phyloP scores from a whole-genome alignment of 2,113 vertebrate species.

The Entosphenus tridentatus region DNA sequence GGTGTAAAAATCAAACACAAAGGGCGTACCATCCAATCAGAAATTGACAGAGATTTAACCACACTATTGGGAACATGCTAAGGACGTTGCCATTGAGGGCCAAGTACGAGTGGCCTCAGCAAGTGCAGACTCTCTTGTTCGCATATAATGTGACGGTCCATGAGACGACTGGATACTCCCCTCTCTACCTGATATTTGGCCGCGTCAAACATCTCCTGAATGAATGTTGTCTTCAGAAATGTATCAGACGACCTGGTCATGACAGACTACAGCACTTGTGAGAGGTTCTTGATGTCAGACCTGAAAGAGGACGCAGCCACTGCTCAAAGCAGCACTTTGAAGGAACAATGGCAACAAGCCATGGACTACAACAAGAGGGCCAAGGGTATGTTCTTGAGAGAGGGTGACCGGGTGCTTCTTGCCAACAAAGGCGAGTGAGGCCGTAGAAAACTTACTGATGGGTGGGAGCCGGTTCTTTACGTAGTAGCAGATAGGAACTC shows the following conservation, averaged over 20 bases:
- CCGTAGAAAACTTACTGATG: too few relatives aligned
- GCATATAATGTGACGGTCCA: conserved; percentile 11
- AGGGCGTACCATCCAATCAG: conserved; percentile 6
- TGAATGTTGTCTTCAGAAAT: conserved; percentile 9
- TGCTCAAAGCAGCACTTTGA: background rate
- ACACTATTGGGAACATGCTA: conserved; percentile 8
- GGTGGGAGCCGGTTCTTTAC: too few relatives aligned
- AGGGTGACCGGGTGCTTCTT: too few relatives aligned
- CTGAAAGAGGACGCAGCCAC: background rate
- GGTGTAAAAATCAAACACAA: conserved; percentile 7
- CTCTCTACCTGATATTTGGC: conserved; percentile 10
- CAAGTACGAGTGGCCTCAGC: conserved; percentile 10
- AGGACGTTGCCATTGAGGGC: conserved; percentile 8
- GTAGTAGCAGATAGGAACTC: too few relatives aligned
- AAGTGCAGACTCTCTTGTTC: conserved; percentile 11
- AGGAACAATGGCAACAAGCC: conserved; percentile 3
- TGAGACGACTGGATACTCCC: conserved; percentile 8
- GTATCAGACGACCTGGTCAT: too few relatives aligned
- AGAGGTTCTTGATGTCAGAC: background rate
- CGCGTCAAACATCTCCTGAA: background rate
- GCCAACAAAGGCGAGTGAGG: too few relatives aligned
- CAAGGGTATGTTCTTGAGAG: too few relatives aligned
- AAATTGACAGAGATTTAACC: background rate
- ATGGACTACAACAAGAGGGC: conserved; percentile 4
- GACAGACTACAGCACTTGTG: background rate